A percentile compares a stretch with the other conserved stretches of the same genome.
Evolutionary conservation across 2,888 invertebrate genomes (phyloP).

Genomic region (Pherbina coryleti): DNA sequence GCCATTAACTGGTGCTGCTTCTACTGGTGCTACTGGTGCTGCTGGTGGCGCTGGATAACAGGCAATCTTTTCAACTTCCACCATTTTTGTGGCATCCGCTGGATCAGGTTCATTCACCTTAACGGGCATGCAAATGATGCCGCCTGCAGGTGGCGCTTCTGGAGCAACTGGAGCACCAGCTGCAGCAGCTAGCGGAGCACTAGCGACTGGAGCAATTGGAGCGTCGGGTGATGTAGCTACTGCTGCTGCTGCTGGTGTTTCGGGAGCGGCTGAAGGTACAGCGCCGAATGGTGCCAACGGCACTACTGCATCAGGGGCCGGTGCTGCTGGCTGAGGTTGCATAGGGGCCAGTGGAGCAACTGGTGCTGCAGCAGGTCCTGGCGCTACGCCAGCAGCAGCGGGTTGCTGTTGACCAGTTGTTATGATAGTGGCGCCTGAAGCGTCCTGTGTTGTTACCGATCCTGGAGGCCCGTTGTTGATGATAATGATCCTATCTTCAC

Average conservation of each 20-base stretch:
- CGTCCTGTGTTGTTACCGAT: slow-evolving; percentile 56
- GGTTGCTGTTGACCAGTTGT: slow-evolving; percentile 47
- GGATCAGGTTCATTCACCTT: slow-evolving; percentile 67
- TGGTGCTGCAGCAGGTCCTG: slow-evolving; percentile 47
- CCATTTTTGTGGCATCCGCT: slow-evolving; percentile 62
- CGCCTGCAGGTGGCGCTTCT: slow-evolving; percentile 55
- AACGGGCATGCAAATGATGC: slow-evolving; percentile 65
- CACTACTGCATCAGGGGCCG: slow-evolving; percentile 42
- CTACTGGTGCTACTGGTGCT: slow-evolving; percentile 50
- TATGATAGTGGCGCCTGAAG: slow-evolving; percentile 53
- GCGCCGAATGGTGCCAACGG: slow-evolving; percentile 50
- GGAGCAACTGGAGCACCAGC: slow-evolving; percentile 39
- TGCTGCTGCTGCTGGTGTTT: slow-evolving; percentile 35
- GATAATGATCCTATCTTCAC: slow-evolving; percentile 65
- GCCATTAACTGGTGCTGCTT: slow-evolving; percentile 47
- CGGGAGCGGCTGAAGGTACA: slow-evolving; percentile 36
- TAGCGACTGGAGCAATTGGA: slow-evolving; percentile 41
- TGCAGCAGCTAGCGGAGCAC: slow-evolving; percentile 33
- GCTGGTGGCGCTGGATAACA: slow-evolving; percentile 64
- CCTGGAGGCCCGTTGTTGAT: slow-evolving; percentile 64
- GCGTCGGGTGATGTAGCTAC: slow-evolving; percentile 28
- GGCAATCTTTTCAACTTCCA: slow-evolving; percentile 64
- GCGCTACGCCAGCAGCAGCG: slow-evolving; percentile 47
- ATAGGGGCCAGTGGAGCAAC: slow-evolving; percentile 44
- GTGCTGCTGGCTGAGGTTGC: slow-evolving; percentile 38